phyloP scores from a whole-genome alignment of 2,797 vertebrate genomes.

The Eulemur rubriventer region DNA sequence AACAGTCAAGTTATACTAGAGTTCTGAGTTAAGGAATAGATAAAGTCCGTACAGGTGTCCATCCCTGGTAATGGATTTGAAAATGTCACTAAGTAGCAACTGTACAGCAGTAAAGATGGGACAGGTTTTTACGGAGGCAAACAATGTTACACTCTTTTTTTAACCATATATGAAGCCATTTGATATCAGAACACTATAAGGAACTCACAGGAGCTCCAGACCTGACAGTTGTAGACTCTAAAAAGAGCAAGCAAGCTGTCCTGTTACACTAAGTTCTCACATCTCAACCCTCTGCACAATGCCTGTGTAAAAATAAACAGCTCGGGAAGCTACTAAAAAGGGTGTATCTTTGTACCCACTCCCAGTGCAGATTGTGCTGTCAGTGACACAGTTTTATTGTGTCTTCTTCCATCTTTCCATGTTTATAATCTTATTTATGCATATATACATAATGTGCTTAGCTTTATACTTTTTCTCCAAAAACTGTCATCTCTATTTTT shows the following conservation, averaged over 20 bases:
- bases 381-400: not conserved
- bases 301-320: not conserved
- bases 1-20: rapidly evolving
- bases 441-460: not conserved
- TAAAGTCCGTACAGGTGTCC: not conserved
- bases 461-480: conserved; percentile 15
- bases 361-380: not conserved
- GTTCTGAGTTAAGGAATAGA: not conserved
- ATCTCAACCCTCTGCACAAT: not conserved
- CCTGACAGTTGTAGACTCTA: not conserved
- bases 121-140: not conserved
- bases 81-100: not conserved
- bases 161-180: not conserved
- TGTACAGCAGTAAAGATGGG: not conserved
- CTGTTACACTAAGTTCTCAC: not conserved
- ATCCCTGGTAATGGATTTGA: not conserved
- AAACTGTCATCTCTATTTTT: conserved; percentile 20
- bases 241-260: not conserved
- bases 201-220: not conserved
- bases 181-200: not conserved
- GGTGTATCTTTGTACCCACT: not conserved
- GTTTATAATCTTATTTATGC: not conserved
- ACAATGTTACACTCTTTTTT: not conserved
- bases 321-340: not conserved
- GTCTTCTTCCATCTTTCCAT: not conserved